Evolutionary conservation across 2,113 vertebrate genomes (phyloP).

Genomic region (Procapra przewalskii): DNA sequence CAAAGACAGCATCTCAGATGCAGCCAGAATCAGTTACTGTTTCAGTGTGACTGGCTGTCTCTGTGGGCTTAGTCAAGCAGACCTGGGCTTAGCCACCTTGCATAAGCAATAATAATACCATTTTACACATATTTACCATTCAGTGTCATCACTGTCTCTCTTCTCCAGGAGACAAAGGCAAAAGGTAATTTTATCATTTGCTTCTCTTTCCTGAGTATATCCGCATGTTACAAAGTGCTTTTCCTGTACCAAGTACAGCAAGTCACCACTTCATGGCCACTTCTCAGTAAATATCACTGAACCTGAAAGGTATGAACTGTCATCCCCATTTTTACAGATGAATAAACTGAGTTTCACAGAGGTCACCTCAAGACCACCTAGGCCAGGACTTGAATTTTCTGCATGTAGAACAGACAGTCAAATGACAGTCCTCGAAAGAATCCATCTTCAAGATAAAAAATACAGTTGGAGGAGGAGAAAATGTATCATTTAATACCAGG

Average conservation of each 20-base stretch:
- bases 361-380: background rate
- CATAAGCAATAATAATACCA: background rate
- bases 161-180: background rate
- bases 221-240: background rate
- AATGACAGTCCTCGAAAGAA: background rate
- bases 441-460: slow-evolving; percentile 43
- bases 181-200: background rate
- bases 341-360: background rate
- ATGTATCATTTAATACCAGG: slow-evolving; percentile 46
- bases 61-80: background rate
- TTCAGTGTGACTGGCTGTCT: background rate
- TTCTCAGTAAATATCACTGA: background rate
- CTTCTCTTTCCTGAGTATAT: background rate
- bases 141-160: background rate
- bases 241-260: background rate
- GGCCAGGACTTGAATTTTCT: background rate
- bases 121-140: background rate
- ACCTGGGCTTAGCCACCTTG: background rate
- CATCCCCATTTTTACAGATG: background rate
- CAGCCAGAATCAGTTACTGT: background rate
- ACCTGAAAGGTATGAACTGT: background rate
- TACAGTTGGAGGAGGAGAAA: slow-evolving; percentile 38
- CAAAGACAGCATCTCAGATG: background rate
- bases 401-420: background rate
- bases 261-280: background rate